Conservation (phyloP, 2,113 vertebrate species). For the Craseonycteris thonglongyai region DNA sequence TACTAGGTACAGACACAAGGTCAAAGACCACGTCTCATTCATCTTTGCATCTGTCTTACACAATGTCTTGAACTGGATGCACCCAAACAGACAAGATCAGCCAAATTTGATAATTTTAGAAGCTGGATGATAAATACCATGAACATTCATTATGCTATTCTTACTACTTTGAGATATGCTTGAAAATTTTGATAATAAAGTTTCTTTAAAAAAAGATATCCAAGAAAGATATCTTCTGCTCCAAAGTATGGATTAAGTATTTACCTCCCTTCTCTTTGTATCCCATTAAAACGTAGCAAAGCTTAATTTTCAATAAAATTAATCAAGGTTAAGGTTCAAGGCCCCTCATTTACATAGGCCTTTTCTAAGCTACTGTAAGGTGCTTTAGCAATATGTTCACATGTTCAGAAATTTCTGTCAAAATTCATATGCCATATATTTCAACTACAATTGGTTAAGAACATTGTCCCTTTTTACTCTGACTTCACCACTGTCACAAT, state of each 20-base stretch:
- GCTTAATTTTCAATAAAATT: not conserved
- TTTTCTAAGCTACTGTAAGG: not conserved
- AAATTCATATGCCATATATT: not conserved
- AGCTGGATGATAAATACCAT: not conserved
- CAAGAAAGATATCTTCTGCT: not conserved
- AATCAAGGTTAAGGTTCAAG: not conserved
- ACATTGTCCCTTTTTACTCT: not conserved
- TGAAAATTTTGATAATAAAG: not conserved
- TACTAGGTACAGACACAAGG: not conserved
- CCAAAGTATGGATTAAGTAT: not conserved
- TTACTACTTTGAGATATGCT: not conserved
- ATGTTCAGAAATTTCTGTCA: not conserved
- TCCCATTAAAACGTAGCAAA: not conserved
- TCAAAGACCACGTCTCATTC: not conserved
- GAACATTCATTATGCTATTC: not conserved
- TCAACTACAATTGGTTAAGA: not conserved
- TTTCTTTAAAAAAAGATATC: not conserved
- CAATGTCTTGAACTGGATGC: not conserved
- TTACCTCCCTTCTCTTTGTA: not conserved
- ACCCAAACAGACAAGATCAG: not conserved
- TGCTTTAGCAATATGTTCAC: not conserved
- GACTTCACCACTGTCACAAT: not conserved
- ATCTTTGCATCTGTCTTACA: not conserved
- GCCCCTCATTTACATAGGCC: too few species aligned
- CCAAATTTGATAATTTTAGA: not conserved